Evolutionary conservation across 2,888 invertebrate species (phyloP).

Genomic region (Oscheius sp.): DNA sequence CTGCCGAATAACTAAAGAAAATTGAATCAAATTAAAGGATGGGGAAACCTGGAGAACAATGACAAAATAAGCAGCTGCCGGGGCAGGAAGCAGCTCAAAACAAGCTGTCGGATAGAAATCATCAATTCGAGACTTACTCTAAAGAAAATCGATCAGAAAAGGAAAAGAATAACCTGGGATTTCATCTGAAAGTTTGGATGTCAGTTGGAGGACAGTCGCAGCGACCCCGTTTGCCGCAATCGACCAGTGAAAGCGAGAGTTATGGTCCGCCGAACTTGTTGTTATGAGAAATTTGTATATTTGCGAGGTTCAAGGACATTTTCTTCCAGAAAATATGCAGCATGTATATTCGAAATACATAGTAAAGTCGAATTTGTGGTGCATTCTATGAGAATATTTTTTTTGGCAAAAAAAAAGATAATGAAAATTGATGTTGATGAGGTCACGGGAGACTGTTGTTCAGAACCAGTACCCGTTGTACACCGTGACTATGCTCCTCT

Average conservation of each 20-base stretch:
- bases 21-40: not conserved
- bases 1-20: slow-evolving; percentile 27
- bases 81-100: slow-evolving; percentile 33
- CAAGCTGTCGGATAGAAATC: slow-evolving; percentile 38
- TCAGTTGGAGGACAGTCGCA: not conserved
- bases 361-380: too few species aligned
- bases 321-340: not conserved
- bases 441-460: slow-evolving; percentile 15
- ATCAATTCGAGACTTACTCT: slow-evolving; percentile 19
- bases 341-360: not conserved
- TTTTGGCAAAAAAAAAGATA: not conserved
- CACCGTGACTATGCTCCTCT: slow-evolving; percentile 13
- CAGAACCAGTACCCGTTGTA: slow-evolving; percentile 20
- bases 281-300: not conserved
- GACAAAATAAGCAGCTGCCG: slow-evolving; percentile 30
- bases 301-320: not conserved
- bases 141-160: not conserved
- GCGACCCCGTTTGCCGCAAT: slow-evolving; percentile 27
- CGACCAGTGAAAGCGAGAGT: slow-evolving; percentile 22
- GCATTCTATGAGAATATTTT: not conserved
- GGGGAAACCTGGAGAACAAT: slow-evolving; percentile 26
- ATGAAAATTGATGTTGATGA: not conserved
- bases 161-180: slow-evolving; percentile 18
- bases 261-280: not conserved
- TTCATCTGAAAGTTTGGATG: slow-evolving; percentile 5